Percentiles rank a stretch among this genome's conserved stretches.
phyloP scores from a whole-genome alignment of 2,888 invertebrate species.

The Nomada flava region DNA sequence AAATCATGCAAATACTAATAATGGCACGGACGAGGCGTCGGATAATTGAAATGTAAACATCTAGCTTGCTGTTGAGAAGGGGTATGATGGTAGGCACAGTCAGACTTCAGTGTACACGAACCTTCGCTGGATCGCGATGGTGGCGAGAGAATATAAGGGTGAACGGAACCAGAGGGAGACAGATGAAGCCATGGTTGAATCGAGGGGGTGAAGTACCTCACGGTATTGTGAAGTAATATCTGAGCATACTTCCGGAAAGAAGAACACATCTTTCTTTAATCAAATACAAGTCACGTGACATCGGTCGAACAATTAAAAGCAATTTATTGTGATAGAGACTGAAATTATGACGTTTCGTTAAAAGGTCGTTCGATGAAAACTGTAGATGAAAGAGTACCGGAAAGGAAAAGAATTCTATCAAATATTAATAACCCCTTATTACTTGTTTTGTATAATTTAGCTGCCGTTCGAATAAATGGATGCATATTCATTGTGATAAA shows the following conservation, averaged over 20 bases:
- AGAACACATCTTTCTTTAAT: slow-evolving; percentile 27
- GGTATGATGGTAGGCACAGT: slow-evolving; percentile 54
- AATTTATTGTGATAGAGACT: background rate
- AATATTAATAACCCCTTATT: slow-evolving; percentile 9
- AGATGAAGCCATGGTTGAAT: slow-evolving; percentile 34
- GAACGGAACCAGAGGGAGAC: background rate
- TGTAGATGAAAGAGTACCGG: background rate
- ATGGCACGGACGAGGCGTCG: slow-evolving; percentile 76
- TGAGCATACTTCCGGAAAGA: slow-evolving; percentile 31
- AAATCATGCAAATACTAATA: slow-evolving; percentile 82
- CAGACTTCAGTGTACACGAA: slow-evolving; percentile 45
- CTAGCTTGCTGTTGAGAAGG: slow-evolving; percentile 53
- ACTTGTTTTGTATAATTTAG: background rate
- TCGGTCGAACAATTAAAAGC: slow-evolving; percentile 9
- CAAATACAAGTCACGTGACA: slow-evolving; percentile 1
- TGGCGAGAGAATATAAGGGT: slow-evolving; percentile 26
- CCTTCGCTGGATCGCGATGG: slow-evolving; percentile 22
- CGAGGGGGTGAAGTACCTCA: slow-evolving; percentile 35
- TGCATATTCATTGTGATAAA: background rate
- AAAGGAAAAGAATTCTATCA: background rate
- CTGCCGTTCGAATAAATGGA: background rate
- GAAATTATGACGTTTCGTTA: too few species aligned
- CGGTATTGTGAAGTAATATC: slow-evolving; percentile 43
- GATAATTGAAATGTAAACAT: slow-evolving; percentile 83
- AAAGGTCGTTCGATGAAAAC: too few species aligned